Conservation (phyloP, 2,113 vertebrate genomes). For the Ivindomyrus marchei region DNA sequence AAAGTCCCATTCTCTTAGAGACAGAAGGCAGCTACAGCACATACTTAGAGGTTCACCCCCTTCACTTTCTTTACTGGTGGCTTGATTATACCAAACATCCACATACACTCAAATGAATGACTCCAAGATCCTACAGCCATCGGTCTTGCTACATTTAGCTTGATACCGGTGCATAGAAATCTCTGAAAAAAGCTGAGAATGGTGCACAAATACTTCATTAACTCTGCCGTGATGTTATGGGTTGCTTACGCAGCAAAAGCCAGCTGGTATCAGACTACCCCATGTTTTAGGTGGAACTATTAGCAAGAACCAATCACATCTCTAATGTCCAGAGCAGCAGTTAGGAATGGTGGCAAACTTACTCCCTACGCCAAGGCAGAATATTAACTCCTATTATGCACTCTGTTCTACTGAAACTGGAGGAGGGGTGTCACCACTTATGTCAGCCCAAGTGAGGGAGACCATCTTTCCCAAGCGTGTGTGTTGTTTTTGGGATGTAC, state of each 20-base stretch:
- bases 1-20: background rate
- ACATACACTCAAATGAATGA: background rate
- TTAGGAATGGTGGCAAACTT: background rate
- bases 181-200: background rate
- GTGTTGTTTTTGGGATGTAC: constrained; percentile 26
- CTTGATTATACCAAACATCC: background rate
- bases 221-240: background rate
- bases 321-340: background rate
- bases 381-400: background rate
- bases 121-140: background rate
- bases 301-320: background rate
- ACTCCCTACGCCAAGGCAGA: background rate
- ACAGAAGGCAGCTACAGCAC: background rate
- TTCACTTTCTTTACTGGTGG: background rate
- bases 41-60: background rate
- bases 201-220: background rate
- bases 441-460: background rate
- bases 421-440: background rate
- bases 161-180: background rate
- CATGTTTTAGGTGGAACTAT: background rate
- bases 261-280: background rate
- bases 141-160: background rate
- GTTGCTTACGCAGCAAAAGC: background rate
- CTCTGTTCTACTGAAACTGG: background rate
- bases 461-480: background rate